Evolutionary conservation across 2,113 vertebrate species (phyloP), one percentile per base, ranked within the genome.

Genomic region (Aptenodytes forsteri): DNA sequence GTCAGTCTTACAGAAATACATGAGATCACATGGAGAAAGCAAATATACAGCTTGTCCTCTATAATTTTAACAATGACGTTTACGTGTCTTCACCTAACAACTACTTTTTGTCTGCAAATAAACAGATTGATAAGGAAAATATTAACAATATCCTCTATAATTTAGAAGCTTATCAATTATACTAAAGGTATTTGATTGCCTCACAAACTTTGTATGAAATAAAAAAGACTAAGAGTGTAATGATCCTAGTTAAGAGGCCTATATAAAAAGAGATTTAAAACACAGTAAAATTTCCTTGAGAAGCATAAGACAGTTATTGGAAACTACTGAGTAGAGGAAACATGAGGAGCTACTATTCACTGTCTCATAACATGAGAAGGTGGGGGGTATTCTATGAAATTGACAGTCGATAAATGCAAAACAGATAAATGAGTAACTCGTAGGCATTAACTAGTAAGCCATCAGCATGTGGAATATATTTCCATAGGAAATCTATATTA

Each of bases 401-500:
- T 91, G 91, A 87, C 92, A 89, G 77, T 83, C 7, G 1, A 89
- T 84, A 91, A 97, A 97, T 95, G 89, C 25, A 72, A 91, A 97
- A 79, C 95, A 91, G 90, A 87, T 93, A 97, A 91, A 91, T 90
- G 73, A 94, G 62, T 93, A 83, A 93, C 83, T 94, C 1, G 1
- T 47, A 55, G 49, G 40, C 91, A 95, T 84, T 94, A 95, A 72
- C 72, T 65, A 91, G 77, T 87, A 92, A 96, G 65, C 58, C 87
- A 69, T 93, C 69, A 89, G 83, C 92, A 87, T 89, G 77, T 96
- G 96, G 94, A 93, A 90, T 92, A 91, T 71, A 96, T 97, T 96
- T 95, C 87, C 84, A 84, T 94, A 87, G 93, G 95, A 95, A 93
- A 93, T 94, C 73, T 91, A 32, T 96, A 78, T 90, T 91, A 95